Percentiles rank a stretch among this genome's conserved stretches.
phyloP scores from a whole-genome alignment of 2,888 invertebrate genomes.

The Platerodrilus igneus region DNA sequence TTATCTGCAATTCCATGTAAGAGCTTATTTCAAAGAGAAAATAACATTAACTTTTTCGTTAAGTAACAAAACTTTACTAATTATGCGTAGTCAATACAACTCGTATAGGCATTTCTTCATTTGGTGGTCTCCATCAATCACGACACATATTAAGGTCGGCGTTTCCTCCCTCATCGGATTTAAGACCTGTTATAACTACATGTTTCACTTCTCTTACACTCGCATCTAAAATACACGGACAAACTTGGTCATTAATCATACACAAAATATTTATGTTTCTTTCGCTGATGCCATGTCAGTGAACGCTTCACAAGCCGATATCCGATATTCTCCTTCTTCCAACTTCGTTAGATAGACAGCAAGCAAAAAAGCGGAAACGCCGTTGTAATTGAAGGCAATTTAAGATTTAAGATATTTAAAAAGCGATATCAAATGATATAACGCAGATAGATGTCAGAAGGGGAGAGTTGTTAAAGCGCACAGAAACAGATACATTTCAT shows the following conservation, averaged over 20 bases:
- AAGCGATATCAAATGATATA: no score
- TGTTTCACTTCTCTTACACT: conserved; percentile 30
- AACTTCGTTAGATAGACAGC: no score
- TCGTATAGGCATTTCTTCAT: conserved; percentile 46
- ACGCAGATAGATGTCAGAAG: no score
- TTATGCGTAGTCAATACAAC: conserved; percentile 46
- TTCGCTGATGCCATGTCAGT: conserved; percentile 35
- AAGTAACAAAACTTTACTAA: no score
- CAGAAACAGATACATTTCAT: conserved; percentile 45
- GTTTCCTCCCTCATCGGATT: conserved; percentile 26
- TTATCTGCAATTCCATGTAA: no score
- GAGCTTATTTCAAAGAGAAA: no score
- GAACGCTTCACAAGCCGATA: conserved; percentile 27
- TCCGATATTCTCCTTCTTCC: no score
- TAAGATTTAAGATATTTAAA: no score
- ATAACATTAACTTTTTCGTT: no score
- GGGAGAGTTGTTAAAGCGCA: no score
- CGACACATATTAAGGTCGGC: conserved; percentile 43
- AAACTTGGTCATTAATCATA: conserved; percentile 43
- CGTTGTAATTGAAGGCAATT: no score
- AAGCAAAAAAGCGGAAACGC: no score
- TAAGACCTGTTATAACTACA: conserved; percentile 21
- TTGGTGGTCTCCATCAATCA: conserved; percentile 49
- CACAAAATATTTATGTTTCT: conserved; percentile 37
- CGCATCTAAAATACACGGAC: conserved; percentile 29